A percentile compares a stretch with the other conserved stretches of the same genome.
phyloP scores from a whole-genome alignment of 2,888 invertebrate species.

The Petrolisthes cinctipes region DNA sequence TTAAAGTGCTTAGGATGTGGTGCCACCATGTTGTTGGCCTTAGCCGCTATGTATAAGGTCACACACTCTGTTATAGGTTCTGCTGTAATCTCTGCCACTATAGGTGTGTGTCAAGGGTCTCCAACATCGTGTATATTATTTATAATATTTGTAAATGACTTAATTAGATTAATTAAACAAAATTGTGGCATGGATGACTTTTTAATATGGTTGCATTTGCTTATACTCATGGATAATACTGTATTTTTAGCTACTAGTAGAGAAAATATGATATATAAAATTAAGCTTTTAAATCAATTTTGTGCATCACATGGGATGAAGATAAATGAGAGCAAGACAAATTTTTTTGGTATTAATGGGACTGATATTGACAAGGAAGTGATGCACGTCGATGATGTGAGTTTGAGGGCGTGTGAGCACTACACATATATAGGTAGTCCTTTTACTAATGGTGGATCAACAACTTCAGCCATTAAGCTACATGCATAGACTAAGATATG shows the following conservation, averaged over 20 bases:
- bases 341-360: not conserved
- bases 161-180: not conserved
- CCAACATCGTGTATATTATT: not conserved
- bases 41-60: not conserved
- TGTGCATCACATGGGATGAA: conserved; percentile 12
- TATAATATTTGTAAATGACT: not conserved
- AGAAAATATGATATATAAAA: not conserved
- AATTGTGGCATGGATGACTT: not conserved
- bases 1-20: not conserved
- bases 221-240: not conserved
- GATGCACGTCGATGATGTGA: not conserved
- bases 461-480: not conserved
- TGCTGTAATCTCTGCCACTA: not conserved
- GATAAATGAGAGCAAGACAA: not conserved
- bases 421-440: conserved; percentile 9
- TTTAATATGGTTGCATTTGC: not conserved
- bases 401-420: not conserved
- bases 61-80: not conserved
- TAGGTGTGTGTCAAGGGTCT: not conserved
- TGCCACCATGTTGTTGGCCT: not conserved
- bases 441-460: not conserved
- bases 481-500: conserved; percentile 6
- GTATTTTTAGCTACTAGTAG: not conserved
- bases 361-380: too few species aligned
- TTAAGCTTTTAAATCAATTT: not conserved